A percentile compares a stretch with the other conserved stretches of the same genome.
These are phyloP conservation scores for Eira barbara DNA, from an alignment of 2,113 vertebrate species.

Conservation along the genomic window DNA sequence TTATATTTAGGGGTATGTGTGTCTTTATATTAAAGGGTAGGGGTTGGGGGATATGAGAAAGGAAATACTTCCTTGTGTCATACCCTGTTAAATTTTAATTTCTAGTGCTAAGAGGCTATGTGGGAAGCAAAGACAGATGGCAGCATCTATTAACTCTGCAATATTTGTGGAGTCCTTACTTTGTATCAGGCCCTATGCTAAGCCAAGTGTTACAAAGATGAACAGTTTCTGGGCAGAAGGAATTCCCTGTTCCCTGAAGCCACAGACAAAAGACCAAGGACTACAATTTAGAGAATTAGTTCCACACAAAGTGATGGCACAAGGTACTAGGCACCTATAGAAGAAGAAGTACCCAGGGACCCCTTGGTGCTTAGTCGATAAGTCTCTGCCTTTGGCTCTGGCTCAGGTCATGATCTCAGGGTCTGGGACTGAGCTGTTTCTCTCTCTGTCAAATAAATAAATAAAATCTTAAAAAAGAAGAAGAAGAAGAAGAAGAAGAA, in stretches of 20 bases:
- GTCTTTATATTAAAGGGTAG: not conserved
- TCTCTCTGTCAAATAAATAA: too few species aligned
- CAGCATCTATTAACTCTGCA: not conserved
- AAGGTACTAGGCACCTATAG: not conserved
- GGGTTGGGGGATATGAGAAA: not conserved
- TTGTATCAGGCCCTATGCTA: not conserved
- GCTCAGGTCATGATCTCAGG: too few species aligned
- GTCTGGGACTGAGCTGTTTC: too few species aligned
- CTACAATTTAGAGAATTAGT: not conserved
- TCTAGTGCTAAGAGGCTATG: not conserved
- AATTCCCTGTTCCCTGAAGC: not conserved
- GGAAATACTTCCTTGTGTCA: not conserved
- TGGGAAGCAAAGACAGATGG: not conserved
- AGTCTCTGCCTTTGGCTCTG: too few species aligned
- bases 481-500: too few species aligned
- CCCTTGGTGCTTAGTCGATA: too few species aligned
- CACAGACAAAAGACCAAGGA: not conserved
- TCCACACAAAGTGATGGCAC: not conserved
- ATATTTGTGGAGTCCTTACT: not conserved
- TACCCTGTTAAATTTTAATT: not conserved
- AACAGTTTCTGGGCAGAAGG: not conserved
- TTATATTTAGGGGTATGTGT: not conserved
- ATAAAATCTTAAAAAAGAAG: too few species aligned
- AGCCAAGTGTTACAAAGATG: not conserved
- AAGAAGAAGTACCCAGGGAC: not conserved